Base-by-base conservation (phyloP, 2,888 invertebrate genomes). In the Andrena chrysosceles region DNA sequence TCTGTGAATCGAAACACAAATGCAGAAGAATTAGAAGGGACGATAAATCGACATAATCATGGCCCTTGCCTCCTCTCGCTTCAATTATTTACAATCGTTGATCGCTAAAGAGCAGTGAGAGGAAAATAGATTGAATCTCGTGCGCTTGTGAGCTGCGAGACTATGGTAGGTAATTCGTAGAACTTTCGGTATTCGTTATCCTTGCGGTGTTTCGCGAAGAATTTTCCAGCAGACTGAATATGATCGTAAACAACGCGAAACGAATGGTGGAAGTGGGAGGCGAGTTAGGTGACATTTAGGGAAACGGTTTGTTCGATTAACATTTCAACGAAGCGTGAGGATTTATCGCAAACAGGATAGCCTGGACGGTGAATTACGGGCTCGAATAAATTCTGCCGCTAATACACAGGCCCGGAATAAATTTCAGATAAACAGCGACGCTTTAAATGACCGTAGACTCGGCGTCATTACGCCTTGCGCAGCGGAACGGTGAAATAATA, bases 51-150 rank as follows among this genome's bases (percentile, higher is more conserved):
- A 69, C 26, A 26, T 54, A 56, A 23, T 67, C 77, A 49, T n/a
- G 59, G 33, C n/a, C 8, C 20, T 35, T 59, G 29, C 60, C 49
- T 79, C 35, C 54, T 52, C 33, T 71, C 81, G 56, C 70, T 67
- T 60, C 71, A 85, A 85, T 85, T 85, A 77, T 86, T 77, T 68
- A 76, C 79, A 76, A 72, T 72, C 54, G 76, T 73, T 83, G 78
- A 85, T 85, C 83, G 59, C 64, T 71, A 73, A 62, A 62, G 62
- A 59, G 63, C 52, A 74, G 49, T 60, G 42, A 56, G 64, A 67
- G 56, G 69, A 52, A 72, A 69, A 76, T 42, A 62, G 76, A 85
- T 83, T 59, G 73, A 72, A 73, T 83, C 73, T 76, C 62, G 59
- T 62, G 81, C 49, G 64, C 42, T 69, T 59, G 59, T 69, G 54